phyloP scores from a whole-genome alignment of 2,113 vertebrate species.

The Vulpes lagopus region DNA sequence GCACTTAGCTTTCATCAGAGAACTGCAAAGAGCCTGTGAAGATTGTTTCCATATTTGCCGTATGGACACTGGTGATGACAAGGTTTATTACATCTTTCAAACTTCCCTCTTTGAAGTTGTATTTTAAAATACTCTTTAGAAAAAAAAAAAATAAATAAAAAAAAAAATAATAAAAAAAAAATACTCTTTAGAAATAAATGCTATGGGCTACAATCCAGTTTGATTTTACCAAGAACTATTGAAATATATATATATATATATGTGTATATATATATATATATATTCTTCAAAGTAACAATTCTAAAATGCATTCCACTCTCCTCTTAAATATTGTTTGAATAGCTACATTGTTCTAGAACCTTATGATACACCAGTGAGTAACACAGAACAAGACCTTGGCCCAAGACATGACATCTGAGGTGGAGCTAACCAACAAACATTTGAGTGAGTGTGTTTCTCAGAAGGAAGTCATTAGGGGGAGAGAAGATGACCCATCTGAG shows the following conservation, averaged over 20 bases:
- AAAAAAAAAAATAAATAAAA: no score
- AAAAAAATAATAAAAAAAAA: no score
- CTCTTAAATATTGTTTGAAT: neutral
- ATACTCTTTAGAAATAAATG: neutral
- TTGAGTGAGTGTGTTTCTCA: neutral
- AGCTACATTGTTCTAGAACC: no score
- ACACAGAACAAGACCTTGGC: no score
- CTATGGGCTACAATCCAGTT: neutral
- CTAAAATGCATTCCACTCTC: neutral
- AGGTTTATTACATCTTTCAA: neutral
- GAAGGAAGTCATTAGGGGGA: no score
- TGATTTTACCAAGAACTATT: no score
- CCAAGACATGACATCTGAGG: fast-evolving
- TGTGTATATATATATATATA: no score
- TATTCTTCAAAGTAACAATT: neutral
- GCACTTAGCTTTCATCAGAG: neutral
- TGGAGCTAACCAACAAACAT: fast-evolving
- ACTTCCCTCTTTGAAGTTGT: neutral
- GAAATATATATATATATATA: no score
- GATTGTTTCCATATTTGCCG: neutral
- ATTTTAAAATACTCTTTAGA: neutral
- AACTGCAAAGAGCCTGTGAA: fast-evolving
- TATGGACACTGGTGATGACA: neutral
- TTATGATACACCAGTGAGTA: neutral
- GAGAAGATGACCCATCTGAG: neutral